These are phyloP conservation scores for Liasis olivaceus DNA, from an alignment of 2,797 vertebrate species.

Conservation along the genomic window DNA sequence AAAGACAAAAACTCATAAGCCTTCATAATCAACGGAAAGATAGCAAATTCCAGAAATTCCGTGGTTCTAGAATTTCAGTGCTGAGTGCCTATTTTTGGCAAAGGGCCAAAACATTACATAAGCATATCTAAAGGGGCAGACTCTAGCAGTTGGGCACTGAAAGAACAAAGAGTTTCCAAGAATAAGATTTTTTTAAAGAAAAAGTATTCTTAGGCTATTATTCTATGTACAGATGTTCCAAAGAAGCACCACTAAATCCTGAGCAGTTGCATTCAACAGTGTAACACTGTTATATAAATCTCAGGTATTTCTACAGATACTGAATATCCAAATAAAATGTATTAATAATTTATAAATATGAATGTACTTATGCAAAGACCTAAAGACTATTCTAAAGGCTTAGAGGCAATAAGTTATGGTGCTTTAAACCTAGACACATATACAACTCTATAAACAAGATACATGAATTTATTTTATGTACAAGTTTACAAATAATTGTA, in stretches of 20 bases:
- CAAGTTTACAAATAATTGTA: slow-evolving; percentile 23
- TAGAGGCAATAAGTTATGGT: neutral
- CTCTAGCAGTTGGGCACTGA: neutral
- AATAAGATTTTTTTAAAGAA: neutral
- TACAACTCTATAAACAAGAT: neutral
- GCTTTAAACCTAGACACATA: neutral
- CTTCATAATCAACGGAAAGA: slow-evolving; percentile 36
- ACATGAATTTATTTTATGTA: neutral
- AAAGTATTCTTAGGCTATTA: neutral
- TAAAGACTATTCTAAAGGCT: neutral
- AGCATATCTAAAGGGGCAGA: neutral
- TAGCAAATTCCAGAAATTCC: slow-evolving; percentile 62
- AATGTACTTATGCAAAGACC: neutral
- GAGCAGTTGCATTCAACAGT: neutral
- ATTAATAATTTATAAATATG: neutral
- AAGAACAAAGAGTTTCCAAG: neutral
- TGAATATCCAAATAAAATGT: neutral
- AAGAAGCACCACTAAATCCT: neutral
- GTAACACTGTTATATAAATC: neutral
- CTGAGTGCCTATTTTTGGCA: slow-evolving; percentile 56
- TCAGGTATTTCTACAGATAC: neutral
- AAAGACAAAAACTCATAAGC: neutral
- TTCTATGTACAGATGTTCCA: neutral
- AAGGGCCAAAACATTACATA: slow-evolving; percentile 51
- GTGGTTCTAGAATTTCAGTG: slow-evolving; percentile 57